A percentile compares a stretch with the other conserved stretches of the same genome.
Conservation (phyloP, 2,113 vertebrate genomes). For the Callipepla squamata region DNA sequence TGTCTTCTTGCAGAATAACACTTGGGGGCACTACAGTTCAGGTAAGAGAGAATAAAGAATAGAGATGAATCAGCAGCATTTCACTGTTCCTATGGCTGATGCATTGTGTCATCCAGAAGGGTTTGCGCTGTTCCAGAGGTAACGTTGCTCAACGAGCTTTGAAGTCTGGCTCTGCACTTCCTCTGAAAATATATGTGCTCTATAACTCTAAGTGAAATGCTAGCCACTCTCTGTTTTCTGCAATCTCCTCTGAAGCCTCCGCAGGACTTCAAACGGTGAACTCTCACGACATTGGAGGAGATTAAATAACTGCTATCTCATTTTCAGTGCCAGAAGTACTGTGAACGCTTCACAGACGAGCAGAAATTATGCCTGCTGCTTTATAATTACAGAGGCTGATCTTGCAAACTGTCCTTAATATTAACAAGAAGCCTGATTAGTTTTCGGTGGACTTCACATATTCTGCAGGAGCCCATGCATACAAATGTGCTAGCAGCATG, state of each 20-base stretch:
- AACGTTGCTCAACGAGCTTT: not conserved
- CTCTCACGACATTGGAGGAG: not conserved
- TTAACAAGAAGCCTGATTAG: not conserved
- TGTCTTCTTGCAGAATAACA: not conserved
- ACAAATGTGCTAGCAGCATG: not conserved
- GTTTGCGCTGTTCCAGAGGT: not conserved
- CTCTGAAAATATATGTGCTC: not conserved
- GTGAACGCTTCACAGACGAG: not conserved
- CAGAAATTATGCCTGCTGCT: not conserved
- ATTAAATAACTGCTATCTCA: not conserved
- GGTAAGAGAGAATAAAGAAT: accelerated
- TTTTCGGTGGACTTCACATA: not conserved
- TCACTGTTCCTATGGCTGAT: accelerated
- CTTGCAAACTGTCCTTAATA: not conserved
- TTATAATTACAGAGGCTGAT: not conserved
- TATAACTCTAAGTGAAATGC: not conserved
- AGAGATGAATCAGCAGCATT: conserved; percentile 31
- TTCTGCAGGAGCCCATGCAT: not conserved
- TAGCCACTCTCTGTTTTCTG: not conserved
- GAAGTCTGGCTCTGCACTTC: not conserved
- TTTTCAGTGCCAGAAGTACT: not conserved
- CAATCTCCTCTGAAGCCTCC: not conserved
- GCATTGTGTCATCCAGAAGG: not conserved
- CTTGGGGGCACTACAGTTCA: conserved; percentile 53
- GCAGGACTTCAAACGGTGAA: not conserved